Conservation (phyloP, 2,113 vertebrate species). For the Uria lomvia region DNA sequence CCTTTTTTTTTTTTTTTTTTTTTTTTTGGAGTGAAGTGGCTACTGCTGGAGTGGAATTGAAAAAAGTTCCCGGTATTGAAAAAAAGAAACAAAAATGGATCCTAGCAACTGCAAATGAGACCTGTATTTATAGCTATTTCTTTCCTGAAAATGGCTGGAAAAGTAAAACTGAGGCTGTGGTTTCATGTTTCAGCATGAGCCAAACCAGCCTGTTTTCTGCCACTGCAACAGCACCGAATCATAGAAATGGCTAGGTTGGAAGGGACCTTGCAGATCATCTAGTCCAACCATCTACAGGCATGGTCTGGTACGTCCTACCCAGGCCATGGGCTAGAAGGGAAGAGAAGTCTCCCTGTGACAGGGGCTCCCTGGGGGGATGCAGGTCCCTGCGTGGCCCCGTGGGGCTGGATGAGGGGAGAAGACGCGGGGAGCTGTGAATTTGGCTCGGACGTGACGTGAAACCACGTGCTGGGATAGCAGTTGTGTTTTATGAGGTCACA, state of each 20-base stretch:
- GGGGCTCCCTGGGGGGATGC: background rate
- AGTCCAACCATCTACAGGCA: no score
- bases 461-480: accelerated
- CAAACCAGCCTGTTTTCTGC: accelerated
- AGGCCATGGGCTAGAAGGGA: background rate
- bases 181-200: background rate
- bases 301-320: background rate
- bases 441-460: accelerated
- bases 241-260: no score
- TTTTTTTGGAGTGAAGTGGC: background rate
- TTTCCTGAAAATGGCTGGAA: background rate
- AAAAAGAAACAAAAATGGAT: background rate
- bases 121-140: background rate
- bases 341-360: background rate
- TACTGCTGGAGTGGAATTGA: background rate
- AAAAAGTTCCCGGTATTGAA: background rate
- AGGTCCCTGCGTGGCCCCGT: background rate
- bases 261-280: no score
- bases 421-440: background rate
- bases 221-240: background rate
- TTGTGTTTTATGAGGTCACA: background rate
- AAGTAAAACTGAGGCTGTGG: background rate
- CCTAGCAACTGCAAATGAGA: background rate
- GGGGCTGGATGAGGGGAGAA: background rate
- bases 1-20: background rate